Conservation (phyloP, 1,140 invertebrate species). For the Acyrthosiphon pisum region DNA sequence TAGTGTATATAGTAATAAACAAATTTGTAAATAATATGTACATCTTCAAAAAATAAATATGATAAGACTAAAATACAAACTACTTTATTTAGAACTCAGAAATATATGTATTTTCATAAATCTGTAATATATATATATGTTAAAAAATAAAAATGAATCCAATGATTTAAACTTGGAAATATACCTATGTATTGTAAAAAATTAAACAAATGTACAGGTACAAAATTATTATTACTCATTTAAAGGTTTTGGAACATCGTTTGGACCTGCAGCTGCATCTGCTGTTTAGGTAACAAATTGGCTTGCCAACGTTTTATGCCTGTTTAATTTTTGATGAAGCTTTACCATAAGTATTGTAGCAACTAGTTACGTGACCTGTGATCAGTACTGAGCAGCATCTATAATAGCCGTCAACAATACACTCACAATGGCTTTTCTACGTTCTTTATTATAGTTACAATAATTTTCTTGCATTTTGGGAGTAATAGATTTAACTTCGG, state of each 20-base stretch:
- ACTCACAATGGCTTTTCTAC: constrained; percentile 72
- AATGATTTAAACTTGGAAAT: neutral
- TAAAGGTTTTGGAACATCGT: constrained; percentile 24
- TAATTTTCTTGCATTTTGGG: constrained; percentile 85
- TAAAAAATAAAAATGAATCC: neutral
- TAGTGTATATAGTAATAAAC: neutral
- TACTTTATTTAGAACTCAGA: no score
- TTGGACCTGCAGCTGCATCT: constrained; percentile 9
- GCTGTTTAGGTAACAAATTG: constrained; percentile 62
- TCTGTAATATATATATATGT: neutral
- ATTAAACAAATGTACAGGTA: neutral
- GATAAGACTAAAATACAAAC: neutral
- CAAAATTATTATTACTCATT: neutral
- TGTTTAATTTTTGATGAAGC: constrained; percentile 66
- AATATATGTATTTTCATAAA: no score
- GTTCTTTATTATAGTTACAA: constrained; percentile 74
- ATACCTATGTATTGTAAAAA: neutral
- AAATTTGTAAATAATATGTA: constrained; percentile 47
- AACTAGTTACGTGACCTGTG: neutral
- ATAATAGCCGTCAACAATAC: constrained; percentile 61
- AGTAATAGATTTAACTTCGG: constrained; percentile 77
- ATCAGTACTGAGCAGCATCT: no score
- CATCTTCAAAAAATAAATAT: neutral
- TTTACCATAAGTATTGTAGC: constrained; percentile 34
- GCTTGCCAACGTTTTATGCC: no score